Percentiles rank a stretch among this genome's conserved stretches.
Evolutionary conservation across 2,113 vertebrate genomes (phyloP).

Genomic region (Myotis lucifugus): DNA sequence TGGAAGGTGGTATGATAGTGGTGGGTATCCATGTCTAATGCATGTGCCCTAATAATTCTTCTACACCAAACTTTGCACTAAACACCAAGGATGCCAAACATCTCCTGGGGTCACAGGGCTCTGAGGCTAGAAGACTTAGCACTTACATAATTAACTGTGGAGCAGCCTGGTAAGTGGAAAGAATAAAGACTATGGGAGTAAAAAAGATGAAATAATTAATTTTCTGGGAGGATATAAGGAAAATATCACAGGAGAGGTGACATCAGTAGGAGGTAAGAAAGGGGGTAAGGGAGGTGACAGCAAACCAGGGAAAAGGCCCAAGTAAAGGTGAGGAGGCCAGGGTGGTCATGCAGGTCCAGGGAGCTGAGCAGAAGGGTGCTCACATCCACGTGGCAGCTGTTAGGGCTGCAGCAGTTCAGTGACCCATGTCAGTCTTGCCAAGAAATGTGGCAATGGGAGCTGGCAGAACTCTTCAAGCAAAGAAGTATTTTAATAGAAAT

Average conservation of each 20-base stretch:
- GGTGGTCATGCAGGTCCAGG: accelerated
- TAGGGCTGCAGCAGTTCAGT: accelerated
- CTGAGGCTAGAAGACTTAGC: not conserved
- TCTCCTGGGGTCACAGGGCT: not conserved
- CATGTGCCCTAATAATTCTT: not conserved
- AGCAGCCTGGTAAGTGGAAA: not conserved
- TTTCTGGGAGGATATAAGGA: not conserved
- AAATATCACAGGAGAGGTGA: not conserved
- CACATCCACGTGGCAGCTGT: accelerated
- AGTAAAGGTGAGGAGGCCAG: not conserved
- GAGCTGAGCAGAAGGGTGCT: not conserved
- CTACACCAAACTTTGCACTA: not conserved
- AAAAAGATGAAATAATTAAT: not conserved
- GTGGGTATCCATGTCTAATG: not conserved
- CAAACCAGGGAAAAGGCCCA: not conserved
- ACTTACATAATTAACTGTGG: not conserved
- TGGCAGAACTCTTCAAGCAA: not conserved
- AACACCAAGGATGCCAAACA: not conserved
- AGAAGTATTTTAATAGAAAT: not conserved
- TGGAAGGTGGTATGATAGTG: not conserved
- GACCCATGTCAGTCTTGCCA: not conserved
- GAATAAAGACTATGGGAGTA: not conserved
- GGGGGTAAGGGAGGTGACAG: not conserved
- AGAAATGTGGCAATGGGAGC: not conserved
- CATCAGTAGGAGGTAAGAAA: not conserved